phyloP scores from a whole-genome alignment of 2,888 invertebrate species.

The Hartigia nigra region DNA sequence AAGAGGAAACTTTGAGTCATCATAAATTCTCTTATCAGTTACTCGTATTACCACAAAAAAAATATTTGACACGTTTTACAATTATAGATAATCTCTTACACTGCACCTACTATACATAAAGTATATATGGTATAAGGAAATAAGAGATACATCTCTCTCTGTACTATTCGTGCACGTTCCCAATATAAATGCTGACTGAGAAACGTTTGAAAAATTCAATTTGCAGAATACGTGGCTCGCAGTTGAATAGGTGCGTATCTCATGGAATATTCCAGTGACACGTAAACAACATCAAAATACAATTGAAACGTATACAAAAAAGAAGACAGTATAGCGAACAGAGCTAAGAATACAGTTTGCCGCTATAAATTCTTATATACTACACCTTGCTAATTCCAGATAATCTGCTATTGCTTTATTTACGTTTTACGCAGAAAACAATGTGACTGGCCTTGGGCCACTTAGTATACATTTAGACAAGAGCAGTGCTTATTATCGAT shows the following conservation, averaged over 20 bases:
- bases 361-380: background rate
- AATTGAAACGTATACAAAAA: background rate
- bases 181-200: background rate
- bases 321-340: background rate
- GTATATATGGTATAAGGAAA: background rate
- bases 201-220: background rate
- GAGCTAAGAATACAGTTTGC: background rate
- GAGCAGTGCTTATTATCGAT: conserved; percentile 41
- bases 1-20: background rate
- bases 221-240: background rate
- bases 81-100: background rate
- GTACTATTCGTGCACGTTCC: background rate
- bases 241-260: background rate
- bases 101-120: background rate
- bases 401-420: conserved; percentile 14
- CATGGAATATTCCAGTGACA: background rate
- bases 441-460: conserved; percentile 52
- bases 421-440: conserved; percentile 15
- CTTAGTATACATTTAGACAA: conserved; percentile 29
- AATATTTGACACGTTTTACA: background rate
- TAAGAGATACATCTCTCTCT: background rate
- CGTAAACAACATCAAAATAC: background rate
- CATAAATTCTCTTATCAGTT: background rate
- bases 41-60: background rate
- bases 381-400: background rate